Percentiles rank a stretch among this genome's conserved stretches.
phyloP scores from a whole-genome alignment of 2,113 vertebrate species.

The Suricata suricatta region DNA sequence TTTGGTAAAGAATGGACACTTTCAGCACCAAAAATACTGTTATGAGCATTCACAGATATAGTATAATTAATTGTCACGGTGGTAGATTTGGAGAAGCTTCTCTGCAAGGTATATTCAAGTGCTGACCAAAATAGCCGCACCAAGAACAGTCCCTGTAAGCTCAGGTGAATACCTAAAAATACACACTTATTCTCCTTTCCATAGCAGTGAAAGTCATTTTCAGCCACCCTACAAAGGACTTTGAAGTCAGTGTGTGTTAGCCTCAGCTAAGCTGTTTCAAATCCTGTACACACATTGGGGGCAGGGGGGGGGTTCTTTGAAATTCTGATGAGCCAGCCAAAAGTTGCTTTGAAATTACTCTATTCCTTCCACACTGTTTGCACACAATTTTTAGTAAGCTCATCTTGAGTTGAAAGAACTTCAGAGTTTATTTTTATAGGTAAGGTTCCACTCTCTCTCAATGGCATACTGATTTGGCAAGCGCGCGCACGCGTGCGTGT shows the following conservation, averaged over 20 bases:
- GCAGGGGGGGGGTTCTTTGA: neutral
- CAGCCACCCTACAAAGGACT: slow-evolving; percentile 49
- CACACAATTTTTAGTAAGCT: slow-evolving; percentile 39
- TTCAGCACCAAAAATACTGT: neutral
- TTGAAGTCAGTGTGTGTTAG: slow-evolving; percentile 63
- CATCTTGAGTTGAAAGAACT: slow-evolving; percentile 42
- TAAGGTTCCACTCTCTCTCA: neutral
- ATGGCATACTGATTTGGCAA: neutral
- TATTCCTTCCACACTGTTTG: neutral
- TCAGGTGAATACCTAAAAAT: slow-evolving; percentile 77
- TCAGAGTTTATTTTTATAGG: slow-evolving; percentile 31
- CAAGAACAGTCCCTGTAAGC: slow-evolving; percentile 35
- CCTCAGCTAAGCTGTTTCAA: slow-evolving; percentile 67
- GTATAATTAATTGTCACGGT: slow-evolving; percentile 32
- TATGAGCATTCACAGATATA: neutral
- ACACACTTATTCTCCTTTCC: slow-evolving; percentile 65
- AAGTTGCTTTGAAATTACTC: slow-evolving; percentile 27
- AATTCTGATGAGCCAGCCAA: slow-evolving; percentile 55
- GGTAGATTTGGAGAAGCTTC: slow-evolving; percentile 26
- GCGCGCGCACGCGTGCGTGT: neutral
- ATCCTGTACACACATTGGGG: neutral
- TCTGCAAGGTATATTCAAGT: slow-evolving; percentile 47
- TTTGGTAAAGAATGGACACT: neutral
- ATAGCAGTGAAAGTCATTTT: slow-evolving; percentile 63
- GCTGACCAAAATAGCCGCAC: slow-evolving; percentile 61